phyloP scores from a whole-genome alignment of 2,113 vertebrate genomes.

The Lontra canadensis region DNA sequence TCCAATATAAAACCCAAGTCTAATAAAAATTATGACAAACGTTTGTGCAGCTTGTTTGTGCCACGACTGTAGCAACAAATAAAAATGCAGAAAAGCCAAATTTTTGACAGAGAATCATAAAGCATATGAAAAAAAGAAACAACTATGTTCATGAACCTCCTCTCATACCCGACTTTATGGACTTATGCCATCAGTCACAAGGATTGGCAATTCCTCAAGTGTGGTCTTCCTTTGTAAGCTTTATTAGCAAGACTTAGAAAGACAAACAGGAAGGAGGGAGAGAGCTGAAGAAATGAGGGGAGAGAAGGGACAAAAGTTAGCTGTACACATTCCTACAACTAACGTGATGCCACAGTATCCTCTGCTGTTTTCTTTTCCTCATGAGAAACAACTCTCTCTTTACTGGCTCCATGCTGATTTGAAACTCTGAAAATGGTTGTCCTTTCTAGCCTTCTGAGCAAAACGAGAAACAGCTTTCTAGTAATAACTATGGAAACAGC shows the following conservation, averaged over 20 bases:
- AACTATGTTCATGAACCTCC: neutral
- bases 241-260: neutral
- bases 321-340: neutral
- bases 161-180: neutral
- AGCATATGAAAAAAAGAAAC: neutral
- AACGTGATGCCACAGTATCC: neutral
- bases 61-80: neutral
- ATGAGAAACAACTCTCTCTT: neutral
- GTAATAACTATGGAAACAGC: neutral
- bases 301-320: neutral
- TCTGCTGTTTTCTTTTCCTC: neutral
- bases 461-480: constrained; percentile 38
- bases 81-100: neutral
- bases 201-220: neutral
- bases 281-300: neutral
- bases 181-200: neutral
- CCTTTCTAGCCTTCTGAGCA: constrained; percentile 16
- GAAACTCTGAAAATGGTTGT: neutral
- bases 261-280: neutral
- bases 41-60: neutral
- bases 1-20: neutral
- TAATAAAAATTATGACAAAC: constrained; percentile 40
- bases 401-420: neutral
- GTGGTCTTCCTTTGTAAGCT: neutral
- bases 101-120: neutral